Base-by-base conservation (phyloP, 2,888 invertebrate genomes). In the Horisme vitalbata region DNA sequence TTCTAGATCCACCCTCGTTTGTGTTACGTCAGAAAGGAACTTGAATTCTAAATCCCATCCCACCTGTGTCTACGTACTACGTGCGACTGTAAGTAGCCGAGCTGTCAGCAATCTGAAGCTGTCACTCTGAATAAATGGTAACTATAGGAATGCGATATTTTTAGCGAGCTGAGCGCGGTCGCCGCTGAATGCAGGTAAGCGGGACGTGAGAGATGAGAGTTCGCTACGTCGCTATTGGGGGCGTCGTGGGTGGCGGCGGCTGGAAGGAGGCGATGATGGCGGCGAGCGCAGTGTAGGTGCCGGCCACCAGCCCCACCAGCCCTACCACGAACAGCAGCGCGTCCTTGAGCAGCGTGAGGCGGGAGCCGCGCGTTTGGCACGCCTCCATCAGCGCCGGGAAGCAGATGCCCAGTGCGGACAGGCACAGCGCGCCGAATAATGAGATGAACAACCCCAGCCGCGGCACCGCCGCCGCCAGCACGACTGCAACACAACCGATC, bases 341-440 rank as follows among this genome's bases (percentile, higher is more conserved):
- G 59, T 93, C 92, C 65, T 93, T 93, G 73, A 35, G 18, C 24
- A 75, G 68, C 1, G 32, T 12, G 23, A 73, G 67, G 1, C 65
- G 59, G 10, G 68, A 11, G 21, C 55, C 48, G 51, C 52, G 46
- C 48, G 66, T 47, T 27, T 80, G 52, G 61, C 92, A 77, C 23
- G 72, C 59, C 57, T 86, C 86, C 81, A 86, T 82, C 34, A 86
- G 94, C 0, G 97, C 97, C 2, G 98, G 98, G 73, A 98, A 95
- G 26, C 96, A 95, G 45, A 98, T 91, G 1, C 97, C 97, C 54
- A 98, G 90, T 0, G 95, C 95, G 0, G 97, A 96, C 32, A 97
- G 90, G 52, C 97, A 96, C 7, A 98, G 90, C 2, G 97, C 97
- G 7, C 98, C 98, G 67, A 95, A 94, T 28, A 95, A 82, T 0